Base-by-base conservation (phyloP, 1,140 invertebrate species). In the Coboldia fuscipes region DNA sequence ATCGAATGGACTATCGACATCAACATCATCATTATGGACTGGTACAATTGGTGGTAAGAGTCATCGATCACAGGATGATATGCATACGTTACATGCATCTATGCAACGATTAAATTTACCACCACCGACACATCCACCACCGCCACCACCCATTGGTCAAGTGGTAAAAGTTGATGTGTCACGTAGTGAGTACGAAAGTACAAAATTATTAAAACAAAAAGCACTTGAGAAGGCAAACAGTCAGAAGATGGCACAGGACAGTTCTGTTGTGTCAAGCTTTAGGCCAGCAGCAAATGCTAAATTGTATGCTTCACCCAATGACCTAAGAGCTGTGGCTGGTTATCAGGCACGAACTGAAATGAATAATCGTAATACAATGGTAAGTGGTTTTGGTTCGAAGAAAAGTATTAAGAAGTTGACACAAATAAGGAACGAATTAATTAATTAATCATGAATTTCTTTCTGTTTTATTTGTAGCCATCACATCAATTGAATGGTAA, bases 221-320 rank as follows among this genome's bases (percentile, higher is more conserved):
- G 48, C 47, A 42, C 50, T 50, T 41, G 17, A 22, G 10, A 46
- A 48, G 32, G 54, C 45, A 30, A 43, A 45, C 34, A 52, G 46
- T 3, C 14, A 30, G 9, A 29, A 31, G 12, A 42, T 51, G 21
- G 19, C 16, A 9, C 47, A 51, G 18, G 48, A 53, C 31, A 46
- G 50, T 30, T 61, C 57, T 16, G 61, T 79, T 21, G 74, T 81
- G 60, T 86, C 81, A 8, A 83, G 80, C 42, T 89, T 89, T 57
- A 71, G 75, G 39, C 85, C 85, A 0, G 65, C 72, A 24, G 73
- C 78, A 40, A 74, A 65, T 58, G 82, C 83, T 34, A 88, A 88
- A 51, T 57, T 89, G 22, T 89, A 89, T 54, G 84, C 83, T 6
- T 80, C 78, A 23, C 83, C 84, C 7, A 73, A 81, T 45, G 81